Conservation (phyloP, 2,888 invertebrate species). For the Xestia sexstrigata region DNA sequence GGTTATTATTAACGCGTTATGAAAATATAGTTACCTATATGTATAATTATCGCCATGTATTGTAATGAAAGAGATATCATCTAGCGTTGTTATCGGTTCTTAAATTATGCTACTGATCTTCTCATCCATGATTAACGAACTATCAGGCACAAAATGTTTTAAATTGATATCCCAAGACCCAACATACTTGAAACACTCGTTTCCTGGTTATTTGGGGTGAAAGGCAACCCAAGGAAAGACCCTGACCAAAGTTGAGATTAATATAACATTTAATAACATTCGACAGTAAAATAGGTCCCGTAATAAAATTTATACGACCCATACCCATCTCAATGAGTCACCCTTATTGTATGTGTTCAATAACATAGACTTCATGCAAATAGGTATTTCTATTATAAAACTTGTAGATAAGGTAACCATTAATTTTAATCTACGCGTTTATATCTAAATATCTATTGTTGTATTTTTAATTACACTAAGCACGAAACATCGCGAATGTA, state of each 20-base stretch:
- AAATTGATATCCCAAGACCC: neutral
- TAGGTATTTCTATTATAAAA: conserved; percentile 48
- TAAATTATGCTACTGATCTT: neutral
- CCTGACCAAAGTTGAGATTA: conserved; percentile 6
- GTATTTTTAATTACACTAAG: conserved; percentile 25
- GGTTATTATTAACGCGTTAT: conserved; percentile 65
- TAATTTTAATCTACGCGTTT: conserved; percentile 30
- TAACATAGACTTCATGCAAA: conserved; percentile 29
- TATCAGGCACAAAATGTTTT: neutral
- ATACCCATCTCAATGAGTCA: conserved; percentile 23
- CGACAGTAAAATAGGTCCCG: conserved; percentile 4
- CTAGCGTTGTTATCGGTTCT: neutral
- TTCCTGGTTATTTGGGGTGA: neutral
- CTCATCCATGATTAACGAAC: neutral
- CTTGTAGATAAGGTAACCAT: conserved; percentile 37
- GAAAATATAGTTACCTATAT: conserved; percentile 42
- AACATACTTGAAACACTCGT: neutral
- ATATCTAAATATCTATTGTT: conserved; percentile 34
- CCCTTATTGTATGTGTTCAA: conserved; percentile 19
- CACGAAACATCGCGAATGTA: conserved; percentile 10
- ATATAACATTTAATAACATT: conserved; percentile 14
- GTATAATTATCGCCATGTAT: too few species aligned
- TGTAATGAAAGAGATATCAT: neutral
- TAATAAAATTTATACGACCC: conserved; percentile 43
- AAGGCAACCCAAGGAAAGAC: too few species aligned